phyloP scores from a whole-genome alignment of 2,888 invertebrate species.

The Eretmocerus hayati region DNA sequence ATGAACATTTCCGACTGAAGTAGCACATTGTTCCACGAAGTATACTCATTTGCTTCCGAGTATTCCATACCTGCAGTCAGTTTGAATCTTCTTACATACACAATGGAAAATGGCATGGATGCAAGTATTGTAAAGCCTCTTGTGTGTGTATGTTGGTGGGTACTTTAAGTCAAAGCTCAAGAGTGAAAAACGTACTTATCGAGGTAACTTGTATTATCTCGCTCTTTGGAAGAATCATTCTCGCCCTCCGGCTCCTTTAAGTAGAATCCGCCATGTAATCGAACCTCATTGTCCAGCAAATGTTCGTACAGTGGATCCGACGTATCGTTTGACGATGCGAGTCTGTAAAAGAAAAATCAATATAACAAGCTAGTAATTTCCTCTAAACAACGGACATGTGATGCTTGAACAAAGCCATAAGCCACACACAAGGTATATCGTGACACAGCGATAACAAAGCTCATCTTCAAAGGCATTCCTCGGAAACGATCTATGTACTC shows the following conservation, averaged over 20 bases:
- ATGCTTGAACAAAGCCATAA: too few relatives aligned
- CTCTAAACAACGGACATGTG: slow-evolving; percentile 3
- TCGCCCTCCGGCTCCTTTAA: slow-evolving; percentile 33
- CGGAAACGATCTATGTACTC: slow-evolving; percentile 5
- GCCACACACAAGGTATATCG: background rate
- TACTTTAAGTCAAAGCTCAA: too few relatives aligned
- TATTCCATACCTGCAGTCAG: too few relatives aligned
- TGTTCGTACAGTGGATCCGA: slow-evolving; percentile 40
- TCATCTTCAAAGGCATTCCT: slow-evolving; percentile 1
- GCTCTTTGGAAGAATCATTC: slow-evolving; percentile 6
- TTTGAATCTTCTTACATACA: too few relatives aligned
- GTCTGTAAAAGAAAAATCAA: slow-evolving; percentile 1
- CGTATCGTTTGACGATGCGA: slow-evolving; percentile 27
- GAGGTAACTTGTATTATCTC: slow-evolving; percentile 10
- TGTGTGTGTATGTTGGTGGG: too few relatives aligned
- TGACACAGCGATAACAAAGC: slow-evolving; percentile 5
- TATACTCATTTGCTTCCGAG: too few relatives aligned
- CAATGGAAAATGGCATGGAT: too few relatives aligned
- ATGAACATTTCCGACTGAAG: too few relatives aligned
- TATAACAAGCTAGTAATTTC: slow-evolving; percentile 7
- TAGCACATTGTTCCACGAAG: too few relatives aligned
- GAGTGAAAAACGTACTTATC: slow-evolving; percentile 7
- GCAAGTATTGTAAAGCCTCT: too few relatives aligned
- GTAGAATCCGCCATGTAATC: slow-evolving; percentile 36
- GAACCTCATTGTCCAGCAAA: slow-evolving; percentile 38